Percentiles rank a stretch among this genome's conserved stretches.
Evolutionary conservation across 2,888 invertebrate genomes (phyloP).

Genomic region (Agrenia bidenticulata): DNA sequence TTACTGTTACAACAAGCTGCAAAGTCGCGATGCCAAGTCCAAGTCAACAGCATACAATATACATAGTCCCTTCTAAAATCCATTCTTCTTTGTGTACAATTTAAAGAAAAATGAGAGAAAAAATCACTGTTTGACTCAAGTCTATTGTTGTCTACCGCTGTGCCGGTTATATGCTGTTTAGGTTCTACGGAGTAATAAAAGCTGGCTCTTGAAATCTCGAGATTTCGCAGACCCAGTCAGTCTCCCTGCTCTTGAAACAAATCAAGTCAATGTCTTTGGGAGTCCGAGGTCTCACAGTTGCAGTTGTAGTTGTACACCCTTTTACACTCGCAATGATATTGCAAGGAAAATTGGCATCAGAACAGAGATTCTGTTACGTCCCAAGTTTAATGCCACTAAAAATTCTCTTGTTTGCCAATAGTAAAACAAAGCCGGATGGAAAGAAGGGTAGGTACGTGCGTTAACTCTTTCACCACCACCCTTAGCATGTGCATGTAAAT

Average conservation of each 20-base stretch:
- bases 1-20: slow-evolving; percentile 19
- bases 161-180: slow-evolving; percentile 30
- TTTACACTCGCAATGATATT: not conserved
- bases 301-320: not conserved
- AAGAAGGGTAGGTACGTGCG: not conserved
- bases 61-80: slow-evolving; percentile 14
- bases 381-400: slow-evolving; percentile 8
- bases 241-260: not conserved
- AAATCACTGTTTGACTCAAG: not conserved
- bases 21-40: slow-evolving; percentile 18
- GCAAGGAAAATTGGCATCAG: slow-evolving; percentile 12
- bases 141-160: slow-evolving; percentile 5
- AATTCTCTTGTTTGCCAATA: slow-evolving; percentile 4
- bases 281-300: not conserved
- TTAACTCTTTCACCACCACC: slow-evolving; percentile 1
- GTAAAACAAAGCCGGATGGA: not conserved
- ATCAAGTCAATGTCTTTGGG: not conserved
- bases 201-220: slow-evolving; percentile 4
- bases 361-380: slow-evolving; percentile 3
- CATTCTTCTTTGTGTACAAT: slow-evolving; percentile 17
- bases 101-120: slow-evolving; percentile 18
- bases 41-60: slow-evolving; percentile 13
- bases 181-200: slow-evolving; percentile 35
- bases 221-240: slow-evolving; percentile 1
- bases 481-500: not conserved